Conservation (phyloP, 2,888 invertebrate species). For the Lithosia quadra region DNA sequence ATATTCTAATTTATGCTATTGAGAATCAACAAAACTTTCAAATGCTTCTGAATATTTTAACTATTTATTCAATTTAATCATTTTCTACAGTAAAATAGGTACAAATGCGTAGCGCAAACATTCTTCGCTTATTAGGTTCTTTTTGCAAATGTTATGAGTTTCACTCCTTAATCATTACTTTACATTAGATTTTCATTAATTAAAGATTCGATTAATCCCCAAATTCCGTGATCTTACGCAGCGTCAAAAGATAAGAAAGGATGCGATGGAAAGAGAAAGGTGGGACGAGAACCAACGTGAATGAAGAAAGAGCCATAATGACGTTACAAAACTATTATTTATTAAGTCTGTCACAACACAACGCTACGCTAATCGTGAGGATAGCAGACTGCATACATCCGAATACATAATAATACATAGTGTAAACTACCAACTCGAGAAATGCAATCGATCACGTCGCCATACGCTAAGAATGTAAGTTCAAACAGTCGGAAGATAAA, state of each 20-base stretch:
- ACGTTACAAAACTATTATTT: constrained; percentile 83
- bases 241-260: constrained; percentile 53
- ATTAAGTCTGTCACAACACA: constrained; percentile 83
- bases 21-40: no score
- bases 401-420: constrained; percentile 70
- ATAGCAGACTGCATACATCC: constrained; percentile 70
- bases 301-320: constrained; percentile 75
- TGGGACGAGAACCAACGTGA: constrained; percentile 65
- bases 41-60: no score
- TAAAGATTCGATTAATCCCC: not conserved
- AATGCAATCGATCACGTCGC: constrained; percentile 74
- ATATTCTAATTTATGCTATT: no score
- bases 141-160: not conserved
- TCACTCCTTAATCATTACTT: not conserved
- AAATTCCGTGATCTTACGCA: constrained; percentile 37
- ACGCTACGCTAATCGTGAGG: constrained; percentile 72
- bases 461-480: constrained; percentile 51
- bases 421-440: constrained; percentile 57
- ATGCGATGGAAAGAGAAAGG: constrained; percentile 67
- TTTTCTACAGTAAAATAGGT: no score
- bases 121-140: not conserved
- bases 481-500: constrained; percentile 65
- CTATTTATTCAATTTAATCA: no score
- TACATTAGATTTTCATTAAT: not conserved
- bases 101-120: not conserved